Evolutionary conservation across 2,113 vertebrate species (phyloP).

Genomic region (Rissa tridactyla): DNA sequence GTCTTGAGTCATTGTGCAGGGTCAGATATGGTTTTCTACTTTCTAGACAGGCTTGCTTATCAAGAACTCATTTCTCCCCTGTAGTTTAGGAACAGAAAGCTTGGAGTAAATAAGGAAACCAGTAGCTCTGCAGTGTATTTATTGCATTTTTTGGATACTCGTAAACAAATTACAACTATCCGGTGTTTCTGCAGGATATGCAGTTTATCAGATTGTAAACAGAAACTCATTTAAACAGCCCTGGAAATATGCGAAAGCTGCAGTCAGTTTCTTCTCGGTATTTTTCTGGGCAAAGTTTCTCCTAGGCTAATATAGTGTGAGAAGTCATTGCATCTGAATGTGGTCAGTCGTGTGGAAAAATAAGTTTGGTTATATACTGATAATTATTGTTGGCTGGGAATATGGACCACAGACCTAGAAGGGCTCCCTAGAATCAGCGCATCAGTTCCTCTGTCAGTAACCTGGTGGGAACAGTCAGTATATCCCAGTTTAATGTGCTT

Average conservation of each 20-base stretch:
- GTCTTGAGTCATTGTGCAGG: neutral
- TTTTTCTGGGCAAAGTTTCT: neutral
- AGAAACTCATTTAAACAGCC: neutral
- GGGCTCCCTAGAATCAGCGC: neutral
- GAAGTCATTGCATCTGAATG: neutral
- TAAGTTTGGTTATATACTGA: neutral
- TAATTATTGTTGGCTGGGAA: neutral
- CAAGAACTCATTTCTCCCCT: neutral
- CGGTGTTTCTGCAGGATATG: neutral
- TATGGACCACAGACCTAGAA: neutral
- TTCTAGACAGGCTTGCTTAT: neutral
- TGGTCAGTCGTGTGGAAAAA: neutral
- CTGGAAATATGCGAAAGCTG: neutral
- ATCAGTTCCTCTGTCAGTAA: neutral
- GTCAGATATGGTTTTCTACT: neutral
- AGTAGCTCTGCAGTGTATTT: neutral
- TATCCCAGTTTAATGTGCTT: neutral
- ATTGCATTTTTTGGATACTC: neutral
- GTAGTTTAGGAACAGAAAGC: neutral
- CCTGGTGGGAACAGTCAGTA: neutral
- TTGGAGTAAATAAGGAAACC: neutral
- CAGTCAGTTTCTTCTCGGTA: neutral
- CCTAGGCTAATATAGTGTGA: accelerated
- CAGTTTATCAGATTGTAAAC: neutral
- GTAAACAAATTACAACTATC: neutral